A percentile compares a stretch with the other conserved stretches of the same genome.
These are phyloP conservation scores for Sarcophaga carnaria DNA, from an alignment of 2,888 invertebrate genomes.

Conservation along the genomic window DNA sequence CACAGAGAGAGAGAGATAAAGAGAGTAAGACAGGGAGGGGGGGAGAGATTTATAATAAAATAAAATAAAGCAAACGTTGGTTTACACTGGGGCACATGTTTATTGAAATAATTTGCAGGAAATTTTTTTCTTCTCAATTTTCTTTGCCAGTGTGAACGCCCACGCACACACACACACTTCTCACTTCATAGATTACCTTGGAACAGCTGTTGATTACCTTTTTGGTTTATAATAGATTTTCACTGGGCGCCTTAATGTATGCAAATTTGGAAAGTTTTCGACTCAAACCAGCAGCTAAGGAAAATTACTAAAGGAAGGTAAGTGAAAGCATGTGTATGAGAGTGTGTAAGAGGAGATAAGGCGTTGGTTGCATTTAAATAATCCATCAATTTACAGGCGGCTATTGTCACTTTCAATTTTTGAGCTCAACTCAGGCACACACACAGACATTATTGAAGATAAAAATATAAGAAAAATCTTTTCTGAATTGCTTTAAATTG, in stretches of 20 bases:
- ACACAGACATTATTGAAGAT: too few species aligned
- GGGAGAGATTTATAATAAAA: slow-evolving; percentile 1
- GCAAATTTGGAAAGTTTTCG: too few species aligned
- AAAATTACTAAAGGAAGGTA: too few species aligned
- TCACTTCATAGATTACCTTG: too few species aligned
- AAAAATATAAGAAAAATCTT: too few species aligned
- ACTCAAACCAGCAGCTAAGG: too few species aligned
- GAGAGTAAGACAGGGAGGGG: too few species aligned
- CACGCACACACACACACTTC: not conserved
- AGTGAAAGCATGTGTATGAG: too few species aligned
- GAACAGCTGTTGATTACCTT: too few species aligned
- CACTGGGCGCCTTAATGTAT: too few species aligned
- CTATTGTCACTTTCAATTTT: slow-evolving; percentile 58
- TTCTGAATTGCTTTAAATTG: too few species aligned
- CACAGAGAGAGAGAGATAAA: not conserved
- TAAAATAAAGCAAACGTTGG: not conserved
- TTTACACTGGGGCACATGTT: not conserved
- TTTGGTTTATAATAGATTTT: too few species aligned
- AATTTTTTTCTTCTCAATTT: not conserved
- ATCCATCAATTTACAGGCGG: slow-evolving; percentile 61
- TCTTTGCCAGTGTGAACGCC: not conserved
- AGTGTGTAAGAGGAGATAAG: not conserved
- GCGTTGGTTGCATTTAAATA: slow-evolving; percentile 44
- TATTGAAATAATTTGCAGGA: not conserved
- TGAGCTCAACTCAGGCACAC: not conserved